A percentile compares a stretch with the other conserved stretches of the same genome.
phyloP scores from a whole-genome alignment of 2,797 vertebrate species.

The Acanthis flammea region DNA sequence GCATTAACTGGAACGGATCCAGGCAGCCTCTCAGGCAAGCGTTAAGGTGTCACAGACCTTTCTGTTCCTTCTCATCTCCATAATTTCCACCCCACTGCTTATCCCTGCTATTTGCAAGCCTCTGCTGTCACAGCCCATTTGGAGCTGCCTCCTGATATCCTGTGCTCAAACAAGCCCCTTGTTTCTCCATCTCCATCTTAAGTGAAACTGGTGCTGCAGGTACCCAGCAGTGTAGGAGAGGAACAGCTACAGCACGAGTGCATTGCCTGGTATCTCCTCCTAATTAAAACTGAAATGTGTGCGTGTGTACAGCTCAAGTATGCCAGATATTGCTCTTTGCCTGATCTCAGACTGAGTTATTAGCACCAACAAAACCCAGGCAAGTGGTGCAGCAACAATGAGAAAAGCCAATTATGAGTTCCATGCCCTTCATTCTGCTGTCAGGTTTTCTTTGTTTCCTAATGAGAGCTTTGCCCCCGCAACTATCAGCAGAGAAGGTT shows the following conservation, averaged over 20 bases:
- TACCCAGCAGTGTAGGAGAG: neutral
- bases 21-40: neutral
- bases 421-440: neutral
- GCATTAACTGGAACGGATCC: neutral
- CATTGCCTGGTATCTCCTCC: neutral
- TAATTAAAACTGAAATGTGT: neutral
- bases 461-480: neutral
- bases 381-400: neutral
- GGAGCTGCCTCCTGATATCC: neutral
- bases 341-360: neutral
- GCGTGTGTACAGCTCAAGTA: neutral
- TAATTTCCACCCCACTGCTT: neutral
- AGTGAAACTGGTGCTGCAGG: neutral
- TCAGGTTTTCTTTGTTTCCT: neutral
- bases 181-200: neutral
- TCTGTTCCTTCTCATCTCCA: neutral
- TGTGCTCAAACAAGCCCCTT: neutral
- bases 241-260: accelerated
- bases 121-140: neutral
- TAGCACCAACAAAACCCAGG: neutral
- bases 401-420: neutral
- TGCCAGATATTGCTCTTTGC: neutral
- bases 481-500: neutral
- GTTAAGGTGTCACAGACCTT: neutral
- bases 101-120: neutral